These are phyloP conservation scores for Thermophis baileyi DNA, from an alignment of 2,113 vertebrate genomes.

Conservation along the genomic window DNA sequence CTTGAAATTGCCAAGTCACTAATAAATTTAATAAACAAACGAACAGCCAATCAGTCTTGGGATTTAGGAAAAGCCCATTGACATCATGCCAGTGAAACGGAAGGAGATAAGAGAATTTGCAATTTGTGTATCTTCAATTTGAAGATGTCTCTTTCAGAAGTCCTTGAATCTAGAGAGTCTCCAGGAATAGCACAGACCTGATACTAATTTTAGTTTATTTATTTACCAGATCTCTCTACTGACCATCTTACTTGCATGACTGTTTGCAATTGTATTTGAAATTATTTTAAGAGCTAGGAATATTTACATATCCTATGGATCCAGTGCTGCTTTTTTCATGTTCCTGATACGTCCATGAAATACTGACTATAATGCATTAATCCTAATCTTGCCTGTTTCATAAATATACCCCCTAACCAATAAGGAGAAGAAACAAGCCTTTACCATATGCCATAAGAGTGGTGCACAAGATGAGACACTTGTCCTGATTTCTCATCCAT, in stretches of 20 bases:
- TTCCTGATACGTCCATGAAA: not conserved
- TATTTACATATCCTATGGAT: not conserved
- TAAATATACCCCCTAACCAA: not conserved
- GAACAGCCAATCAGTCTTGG: not conserved
- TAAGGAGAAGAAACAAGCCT: not conserved
- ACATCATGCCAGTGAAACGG: not conserved
- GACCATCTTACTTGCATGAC: no score
- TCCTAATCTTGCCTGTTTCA: not conserved
- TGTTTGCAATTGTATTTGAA: not conserved
- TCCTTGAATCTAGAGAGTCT: no score
- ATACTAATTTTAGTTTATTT: no score
- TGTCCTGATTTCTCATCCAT: not conserved
- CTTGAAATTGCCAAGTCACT: not conserved
- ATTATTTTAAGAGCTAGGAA: not conserved
- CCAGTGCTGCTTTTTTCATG: not conserved
- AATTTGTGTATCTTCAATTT: no score
- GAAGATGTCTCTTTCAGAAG: no score
- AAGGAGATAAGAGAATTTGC: no score
- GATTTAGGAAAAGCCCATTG: not conserved
- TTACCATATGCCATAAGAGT: not conserved
- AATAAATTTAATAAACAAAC: not conserved
- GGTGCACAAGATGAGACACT: not conserved
- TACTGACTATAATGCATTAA: not conserved
- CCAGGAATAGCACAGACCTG: no score
- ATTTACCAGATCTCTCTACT: no score